Base-by-base conservation (phyloP, 2,113 vertebrate genomes). In the Ornithorhynchus anatinus region DNA sequence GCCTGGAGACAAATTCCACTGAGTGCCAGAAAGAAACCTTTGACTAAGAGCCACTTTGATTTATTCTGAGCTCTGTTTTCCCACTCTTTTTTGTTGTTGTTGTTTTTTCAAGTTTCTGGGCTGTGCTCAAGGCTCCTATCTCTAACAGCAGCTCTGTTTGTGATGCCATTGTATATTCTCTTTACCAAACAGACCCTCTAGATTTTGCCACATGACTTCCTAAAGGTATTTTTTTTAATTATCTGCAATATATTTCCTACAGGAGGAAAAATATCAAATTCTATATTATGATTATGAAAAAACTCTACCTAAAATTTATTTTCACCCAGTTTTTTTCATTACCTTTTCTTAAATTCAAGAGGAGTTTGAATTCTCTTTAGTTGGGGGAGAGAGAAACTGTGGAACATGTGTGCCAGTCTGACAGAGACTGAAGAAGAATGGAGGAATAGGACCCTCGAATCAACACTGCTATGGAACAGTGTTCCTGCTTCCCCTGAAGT, bases 141-240 rank as follows among this genome's bases (percentile, higher is more conserved):
- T 19, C 39, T 38, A 53, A 37, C 9, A 23, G 38, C 19, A 33
- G 14, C 15, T 75, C n/a, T 73, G 5, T 54, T 38, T 45, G 45
- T 77, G 84, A 63, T 27, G 36, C 7, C 68, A 61, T 27, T 64
- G 51, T 64, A 79, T 57, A 82, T 75, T 77, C 79, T 59, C 36
- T 77, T 81, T 78, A 66, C 62, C 51, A 20, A 13, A 25, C 38
- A 31, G 5, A 78, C 58, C 32, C 40, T 73, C 59, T 80, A 40
- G 37, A 53, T 5, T n/a, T 57, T 75, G 40, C 69, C 52, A 33
- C 31, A 27, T 23, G 35, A n/a, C n/a, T 73, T 10, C 51, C 47
- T 36, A 36, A 19, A 5, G 7, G 1, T 5, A 13, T 22, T 56
- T 70, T 6, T 52, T 31, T 23, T 15, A 8, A 47, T 66, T 62